A percentile compares a stretch with the other conserved stretches of the same genome.
Evolutionary conservation across 1,140 invertebrate species (phyloP).

Genomic region (Delia radicum): DNA sequence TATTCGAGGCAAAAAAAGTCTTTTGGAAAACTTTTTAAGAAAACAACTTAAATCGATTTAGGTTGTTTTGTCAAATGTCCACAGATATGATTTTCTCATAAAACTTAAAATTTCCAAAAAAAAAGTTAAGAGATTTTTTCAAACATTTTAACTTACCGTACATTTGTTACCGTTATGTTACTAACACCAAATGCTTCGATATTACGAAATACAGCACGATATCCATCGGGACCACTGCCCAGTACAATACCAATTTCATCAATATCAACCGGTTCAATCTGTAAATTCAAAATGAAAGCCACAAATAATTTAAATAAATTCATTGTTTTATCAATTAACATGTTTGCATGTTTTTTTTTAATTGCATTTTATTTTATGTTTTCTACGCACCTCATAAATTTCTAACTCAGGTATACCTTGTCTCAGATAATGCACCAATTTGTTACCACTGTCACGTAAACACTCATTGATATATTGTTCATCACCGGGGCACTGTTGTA

Average conservation of each 20-base stretch:
- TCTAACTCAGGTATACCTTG: constrained; percentile 69
- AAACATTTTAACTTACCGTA: constrained; percentile 60
- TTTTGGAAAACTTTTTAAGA: no score
- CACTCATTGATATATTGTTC: constrained; percentile 73
- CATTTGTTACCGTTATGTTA: constrained; percentile 71
- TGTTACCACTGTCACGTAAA: constrained; percentile 70
- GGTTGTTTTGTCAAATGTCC: no score
- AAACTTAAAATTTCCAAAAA: no score
- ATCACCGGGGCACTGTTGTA: constrained; percentile 67
- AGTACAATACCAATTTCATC: constrained; percentile 78
- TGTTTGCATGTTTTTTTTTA: background rate
- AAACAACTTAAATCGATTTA: no score
- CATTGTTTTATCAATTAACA: background rate
- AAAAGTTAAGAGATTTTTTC: no score
- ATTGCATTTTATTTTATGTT: background rate
- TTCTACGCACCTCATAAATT: constrained; percentile 59
- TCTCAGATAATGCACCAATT: constrained; percentile 67
- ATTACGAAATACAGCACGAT: constrained; percentile 74
- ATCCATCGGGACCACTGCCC: constrained; percentile 74
- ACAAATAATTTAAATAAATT: background rate
- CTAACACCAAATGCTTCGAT: constrained; percentile 77
- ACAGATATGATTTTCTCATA: no score
- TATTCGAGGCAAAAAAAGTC: no score
- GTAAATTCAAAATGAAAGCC: constrained; percentile 35
- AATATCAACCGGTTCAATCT: constrained; percentile 74